A percentile compares a stretch with the other conserved stretches of the same genome.
These are phyloP conservation scores for Pelmatolapia mariae DNA, from an alignment of 2,113 vertebrate species.

Conservation along the genomic window DNA sequence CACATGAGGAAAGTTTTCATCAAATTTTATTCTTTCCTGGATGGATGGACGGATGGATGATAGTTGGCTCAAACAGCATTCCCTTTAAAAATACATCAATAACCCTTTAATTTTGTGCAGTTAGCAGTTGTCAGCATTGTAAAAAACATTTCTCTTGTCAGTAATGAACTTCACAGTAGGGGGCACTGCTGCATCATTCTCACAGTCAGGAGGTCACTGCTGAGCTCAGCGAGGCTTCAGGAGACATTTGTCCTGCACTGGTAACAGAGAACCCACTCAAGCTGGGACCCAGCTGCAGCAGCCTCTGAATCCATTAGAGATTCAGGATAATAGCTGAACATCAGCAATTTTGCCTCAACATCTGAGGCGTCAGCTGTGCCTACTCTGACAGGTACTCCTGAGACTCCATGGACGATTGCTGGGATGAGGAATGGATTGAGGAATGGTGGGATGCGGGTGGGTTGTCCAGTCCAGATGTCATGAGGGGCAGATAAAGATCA, in stretches of 20 bases:
- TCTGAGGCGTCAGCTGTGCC: background rate
- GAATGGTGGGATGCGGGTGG: constrained; percentile 57
- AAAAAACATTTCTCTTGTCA: background rate
- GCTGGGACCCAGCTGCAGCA: background rate
- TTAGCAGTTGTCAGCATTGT: background rate
- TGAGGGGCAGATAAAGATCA: constrained; percentile 80
- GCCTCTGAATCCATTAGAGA: background rate
- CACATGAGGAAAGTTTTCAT: background rate
- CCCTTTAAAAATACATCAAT: background rate
- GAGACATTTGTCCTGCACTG: background rate
- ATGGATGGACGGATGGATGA: background rate
- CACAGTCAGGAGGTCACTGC: background rate
- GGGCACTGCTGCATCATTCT: constrained; percentile 2
- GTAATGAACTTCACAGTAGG: background rate
- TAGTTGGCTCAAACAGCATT: background rate
- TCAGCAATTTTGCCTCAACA: background rate
- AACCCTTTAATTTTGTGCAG: background rate
- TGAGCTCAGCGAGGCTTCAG: background rate
- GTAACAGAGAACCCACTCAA: background rate
- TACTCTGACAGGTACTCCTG: constrained; percentile 59
- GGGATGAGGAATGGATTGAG: constrained; percentile 58
- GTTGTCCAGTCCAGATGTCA: constrained; percentile 74
- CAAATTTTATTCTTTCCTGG: constrained; percentile 12
- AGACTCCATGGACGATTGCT: constrained; percentile 57
- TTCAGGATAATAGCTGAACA: background rate